Evolutionary conservation across 2,888 invertebrate genomes (phyloP).

Genomic region (Leucozona laternaria): DNA sequence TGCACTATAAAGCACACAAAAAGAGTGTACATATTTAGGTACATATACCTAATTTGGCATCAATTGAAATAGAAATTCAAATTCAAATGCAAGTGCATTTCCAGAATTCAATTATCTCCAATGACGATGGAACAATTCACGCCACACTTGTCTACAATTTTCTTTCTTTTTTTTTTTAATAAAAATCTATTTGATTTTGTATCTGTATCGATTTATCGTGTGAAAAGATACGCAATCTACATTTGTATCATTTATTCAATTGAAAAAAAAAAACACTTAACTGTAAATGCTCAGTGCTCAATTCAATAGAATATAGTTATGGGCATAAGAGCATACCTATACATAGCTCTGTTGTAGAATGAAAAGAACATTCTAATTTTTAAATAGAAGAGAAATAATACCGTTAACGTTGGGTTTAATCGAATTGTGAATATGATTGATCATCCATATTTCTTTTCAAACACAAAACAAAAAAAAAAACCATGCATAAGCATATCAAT

Average conservation of each 20-base stretch:
- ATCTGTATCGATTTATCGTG: slow-evolving; percentile 32
- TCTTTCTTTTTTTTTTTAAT: neutral
- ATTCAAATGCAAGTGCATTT: slow-evolving; percentile 62
- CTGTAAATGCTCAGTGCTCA: slow-evolving; percentile 43
- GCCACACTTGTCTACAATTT: neutral
- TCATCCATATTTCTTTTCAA: slow-evolving; percentile 30
- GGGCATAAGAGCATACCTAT: neutral
- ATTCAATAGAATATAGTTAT: slow-evolving; percentile 31
- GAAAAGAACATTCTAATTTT: slow-evolving; percentile 30
- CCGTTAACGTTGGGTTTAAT: slow-evolving; percentile 61
- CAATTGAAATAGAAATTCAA: slow-evolving; percentile 42
- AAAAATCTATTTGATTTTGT: neutral
- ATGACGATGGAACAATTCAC: slow-evolving; percentile 52
- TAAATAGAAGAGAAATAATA: slow-evolving; percentile 22
- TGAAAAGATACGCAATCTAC: slow-evolving; percentile 55
- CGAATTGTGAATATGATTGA: slow-evolving; percentile 68
- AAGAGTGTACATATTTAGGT: too few species aligned
- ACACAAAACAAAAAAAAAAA: neutral
- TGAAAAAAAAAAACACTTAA: slow-evolving; percentile 52
- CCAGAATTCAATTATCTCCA: slow-evolving; percentile 69
- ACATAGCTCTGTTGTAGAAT: neutral
- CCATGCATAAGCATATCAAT: neutral
- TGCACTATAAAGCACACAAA: too few species aligned
- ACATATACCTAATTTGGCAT: too few species aligned
- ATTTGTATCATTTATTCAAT: slow-evolving; percentile 50